Conservation (phyloP, 2,797 vertebrate genomes). For the Clarias laeviceps region DNA sequence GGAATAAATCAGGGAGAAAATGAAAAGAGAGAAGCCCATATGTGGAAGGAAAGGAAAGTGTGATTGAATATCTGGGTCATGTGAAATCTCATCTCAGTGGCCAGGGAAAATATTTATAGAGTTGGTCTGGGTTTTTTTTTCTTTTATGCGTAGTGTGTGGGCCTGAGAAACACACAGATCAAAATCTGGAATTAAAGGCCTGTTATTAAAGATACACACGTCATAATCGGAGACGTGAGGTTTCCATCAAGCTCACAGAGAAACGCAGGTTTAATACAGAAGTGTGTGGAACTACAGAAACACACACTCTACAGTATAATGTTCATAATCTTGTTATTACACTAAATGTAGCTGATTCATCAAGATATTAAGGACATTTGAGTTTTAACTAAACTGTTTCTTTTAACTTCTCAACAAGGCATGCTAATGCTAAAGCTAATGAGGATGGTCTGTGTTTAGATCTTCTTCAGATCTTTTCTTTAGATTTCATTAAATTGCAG, state of each 20-base stretch:
- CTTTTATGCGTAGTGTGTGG: neutral
- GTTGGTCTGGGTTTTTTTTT: slow-evolving; percentile 45
- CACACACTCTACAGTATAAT: neutral
- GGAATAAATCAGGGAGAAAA: neutral
- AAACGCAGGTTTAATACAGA: neutral
- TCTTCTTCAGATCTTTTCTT: neutral
- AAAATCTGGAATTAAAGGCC: neutral
- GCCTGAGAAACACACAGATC: neutral
- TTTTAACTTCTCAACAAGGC: neutral
- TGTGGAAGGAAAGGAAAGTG: slow-evolving; percentile 58
- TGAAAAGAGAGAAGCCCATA: neutral
- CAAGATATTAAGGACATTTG: neutral
- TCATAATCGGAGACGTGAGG: neutral
- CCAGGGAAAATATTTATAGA: slow-evolving; percentile 74
- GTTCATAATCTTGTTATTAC: neutral
- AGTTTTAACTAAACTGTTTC: neutral
- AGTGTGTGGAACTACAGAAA: neutral
- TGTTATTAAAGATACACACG: neutral
- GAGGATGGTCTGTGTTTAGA: neutral
- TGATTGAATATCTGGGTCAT: slow-evolving; percentile 75
- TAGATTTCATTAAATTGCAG: too few species aligned
- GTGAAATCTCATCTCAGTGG: slow-evolving; percentile 67
- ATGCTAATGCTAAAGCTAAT: neutral
- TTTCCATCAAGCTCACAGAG: neutral
- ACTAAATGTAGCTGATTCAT: neutral